Base-by-base conservation (phyloP, 2,113 vertebrate species). In the Odontophorus gujanensis region DNA sequence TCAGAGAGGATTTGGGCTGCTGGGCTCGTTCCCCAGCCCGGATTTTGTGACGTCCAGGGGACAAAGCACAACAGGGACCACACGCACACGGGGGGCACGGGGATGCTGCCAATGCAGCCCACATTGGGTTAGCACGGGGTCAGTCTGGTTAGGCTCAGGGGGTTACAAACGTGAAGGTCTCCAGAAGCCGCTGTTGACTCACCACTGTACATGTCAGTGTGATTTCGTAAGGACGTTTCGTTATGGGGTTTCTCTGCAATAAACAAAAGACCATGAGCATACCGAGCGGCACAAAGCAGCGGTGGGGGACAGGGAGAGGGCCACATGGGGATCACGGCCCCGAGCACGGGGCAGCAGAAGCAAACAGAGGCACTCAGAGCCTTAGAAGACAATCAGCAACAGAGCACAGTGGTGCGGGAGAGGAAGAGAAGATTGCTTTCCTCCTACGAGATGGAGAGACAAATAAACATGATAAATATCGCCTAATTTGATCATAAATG, bases 211-310 rank as follows among this genome's bases (percentile, higher is more conserved):
- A 98, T 98, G 97, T 97, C 98, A 98, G 98, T 98, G 98, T 98
- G 95, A 98, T 98, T 99, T 98, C 98, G 92, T 98, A 98, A 98
- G 80, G 98, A 98, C 97, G 97, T 97, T 95, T 99, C 99, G 96
- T 99, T 99, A 98, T 98, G 98, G 96, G 97, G 98, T 92, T 99
- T 98, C 96, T 98, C 99, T 99, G 99, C 93, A 99, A 99, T 93
- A 98, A 98, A 98, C 97, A 97, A 96, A 98, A 98, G 95, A 98
- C 91, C 26, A 67, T 98, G 97, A 98, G 95, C 97, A n/a, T 76
- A 87, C 75, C 69, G 79, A 92, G 96, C 32, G 96, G 91, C 81
- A 62, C 40, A 7, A 73, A 96, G 92, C 3, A 26, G 66, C 17
- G 61, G 32, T 26, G 7, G 57, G 57, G 43, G 28, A 59, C 20